Conservation (phyloP, 1,140 invertebrate species). For the Tribolium castaneum region DNA sequence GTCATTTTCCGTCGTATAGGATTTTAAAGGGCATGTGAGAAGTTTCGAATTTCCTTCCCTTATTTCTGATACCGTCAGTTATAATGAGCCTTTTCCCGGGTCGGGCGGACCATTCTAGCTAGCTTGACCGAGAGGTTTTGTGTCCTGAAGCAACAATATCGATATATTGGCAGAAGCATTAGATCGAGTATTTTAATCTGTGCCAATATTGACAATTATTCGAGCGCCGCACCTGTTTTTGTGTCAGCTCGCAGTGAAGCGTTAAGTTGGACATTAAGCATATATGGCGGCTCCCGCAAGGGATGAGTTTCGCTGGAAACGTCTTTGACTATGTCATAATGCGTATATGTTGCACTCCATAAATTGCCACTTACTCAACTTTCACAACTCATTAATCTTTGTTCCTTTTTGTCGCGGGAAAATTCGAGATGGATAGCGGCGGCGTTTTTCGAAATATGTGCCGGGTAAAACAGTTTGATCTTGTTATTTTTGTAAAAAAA, state of each 20-base stretch:
- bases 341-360: constrained; percentile 38
- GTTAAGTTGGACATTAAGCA: constrained; percentile 37
- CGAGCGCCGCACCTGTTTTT: neutral
- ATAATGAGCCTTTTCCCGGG: neutral
- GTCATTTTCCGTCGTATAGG: constrained; percentile 25
- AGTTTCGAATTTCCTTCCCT: constrained; percentile 25
- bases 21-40: constrained; percentile 15
- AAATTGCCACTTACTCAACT: constrained; percentile 36
- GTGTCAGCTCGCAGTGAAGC: neutral
- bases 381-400: constrained; percentile 29
- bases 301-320: constrained; percentile 36
- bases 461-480: constrained; percentile 11
- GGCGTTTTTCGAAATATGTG: neutral
- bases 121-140: constrained; percentile 4
- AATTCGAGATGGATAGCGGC: neutral
- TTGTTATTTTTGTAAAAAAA: constrained; percentile 29
- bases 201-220: constrained; percentile 6
- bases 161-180: constrained; percentile 14
- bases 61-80: constrained; percentile 19
- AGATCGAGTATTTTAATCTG: constrained; percentile 14
- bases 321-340: constrained; percentile 32
- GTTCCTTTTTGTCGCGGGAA: constrained; percentile 12
- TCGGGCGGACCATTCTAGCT: constrained; percentile 6
- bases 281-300: constrained; percentile 18
- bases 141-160: constrained; percentile 5